Evolutionary conservation across 2,797 vertebrate genomes (phyloP), one percentile per base, ranked within the genome.

Genomic region (Acanthopagrus latus): DNA sequence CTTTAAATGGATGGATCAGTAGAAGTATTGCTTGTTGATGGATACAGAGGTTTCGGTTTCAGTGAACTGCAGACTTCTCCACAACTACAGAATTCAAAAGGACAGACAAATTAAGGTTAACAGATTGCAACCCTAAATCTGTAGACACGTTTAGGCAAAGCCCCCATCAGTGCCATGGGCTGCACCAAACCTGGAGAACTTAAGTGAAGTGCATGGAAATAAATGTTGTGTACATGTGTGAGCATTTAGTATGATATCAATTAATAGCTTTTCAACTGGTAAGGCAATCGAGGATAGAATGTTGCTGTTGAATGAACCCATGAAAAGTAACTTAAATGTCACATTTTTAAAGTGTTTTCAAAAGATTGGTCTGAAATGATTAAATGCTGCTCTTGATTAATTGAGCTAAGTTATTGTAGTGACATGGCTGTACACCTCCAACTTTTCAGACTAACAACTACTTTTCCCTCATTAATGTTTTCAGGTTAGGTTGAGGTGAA

Each of bases 41-140:
- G 77, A 80, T 54, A 68, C 66, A 11, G 75, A 21, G 33, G 77
- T 41, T 79, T 79, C 64, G 54, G 69, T 64, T 47, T 54, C 43
- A 21, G 55, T 60, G 58, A 78, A 65, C 52, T 64, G 75, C 43
- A 83, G 74, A 71, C 7, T 51, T 78, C 69, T 85, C 91, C 57
- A 74, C 18, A 76, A 64, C 80, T 85, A 78, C 44, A 51, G 75
- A 78, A 83, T 93, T 65, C 52, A 88, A 89, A 89, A 88, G 59
- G 47, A 84, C 82, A 13, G 93, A 95, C 44, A 43, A 81, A 60
- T 43, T 2, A 29, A 73, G 38, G 2, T 43, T 21, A 7, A 64
- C 11, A 44, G 57, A 74, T 48, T 74, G n/a, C 10, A 52, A 76
- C 12, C 17, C 6, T 57, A 60, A 67, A 70, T 58, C 21, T 58